Percentiles rank a stretch among this genome's conserved stretches.
Conservation (phyloP, 2,797 vertebrate genomes). For the Chelon labrosus region DNA sequence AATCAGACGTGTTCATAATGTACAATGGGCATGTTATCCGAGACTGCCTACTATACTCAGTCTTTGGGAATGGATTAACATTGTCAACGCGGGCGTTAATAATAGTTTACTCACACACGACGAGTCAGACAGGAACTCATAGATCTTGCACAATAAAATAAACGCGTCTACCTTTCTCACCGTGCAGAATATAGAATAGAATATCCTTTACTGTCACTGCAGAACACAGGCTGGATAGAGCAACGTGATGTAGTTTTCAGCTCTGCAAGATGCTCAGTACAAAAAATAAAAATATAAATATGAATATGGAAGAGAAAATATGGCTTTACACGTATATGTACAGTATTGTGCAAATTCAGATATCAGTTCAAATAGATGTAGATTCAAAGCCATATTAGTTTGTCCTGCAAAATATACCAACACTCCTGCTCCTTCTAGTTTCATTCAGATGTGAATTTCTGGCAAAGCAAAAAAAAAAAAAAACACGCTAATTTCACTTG, state of each 20-base stretch:
- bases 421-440: background rate
- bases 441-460: background rate
- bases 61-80: slow-evolving; percentile 30
- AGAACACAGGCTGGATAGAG: no score
- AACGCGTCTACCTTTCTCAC: slow-evolving; percentile 11
- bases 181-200: no score
- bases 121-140: slow-evolving; percentile 25
- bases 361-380: background rate
- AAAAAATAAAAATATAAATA: no score
- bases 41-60: slow-evolving; percentile 3
- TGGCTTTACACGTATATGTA: no score
- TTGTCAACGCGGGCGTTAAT: slow-evolving; percentile 47
- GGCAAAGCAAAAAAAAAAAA: background rate
- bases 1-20: slow-evolving; percentile 28
- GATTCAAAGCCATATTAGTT: slow-evolving; percentile 3
- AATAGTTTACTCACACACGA: slow-evolving; percentile 42
- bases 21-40: slow-evolving; percentile 21
- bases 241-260: no score
- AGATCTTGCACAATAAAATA: slow-evolving; percentile 26
- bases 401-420: background rate
- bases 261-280: no score
- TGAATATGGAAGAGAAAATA: no score
- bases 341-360: no score
- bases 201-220: no score
- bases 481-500: background rate